These are phyloP conservation scores for Pogonus chalceus DNA, from an alignment of 1,140 invertebrate genomes.

Conservation along the genomic window DNA sequence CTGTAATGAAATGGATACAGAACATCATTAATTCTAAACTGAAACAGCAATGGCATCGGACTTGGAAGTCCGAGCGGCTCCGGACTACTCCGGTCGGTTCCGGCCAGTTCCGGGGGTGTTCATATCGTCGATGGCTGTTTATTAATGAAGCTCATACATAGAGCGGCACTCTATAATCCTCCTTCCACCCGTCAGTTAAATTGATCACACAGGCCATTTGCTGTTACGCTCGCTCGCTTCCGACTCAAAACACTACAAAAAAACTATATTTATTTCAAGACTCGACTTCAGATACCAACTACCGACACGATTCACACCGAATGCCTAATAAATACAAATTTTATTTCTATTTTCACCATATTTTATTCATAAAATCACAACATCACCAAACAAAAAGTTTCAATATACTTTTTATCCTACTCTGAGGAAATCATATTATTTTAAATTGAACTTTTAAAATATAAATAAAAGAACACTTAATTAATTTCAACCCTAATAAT, in stretches of 20 bases:
- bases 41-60: not conserved
- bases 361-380: not conserved
- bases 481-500: too few species aligned
- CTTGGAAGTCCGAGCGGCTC: not conserved
- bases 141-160: slow-evolving; percentile 11
- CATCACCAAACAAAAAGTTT: not conserved
- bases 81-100: not conserved
- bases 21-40: not conserved
- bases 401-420: not conserved
- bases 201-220: slow-evolving; percentile 9
- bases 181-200: slow-evolving; percentile 4
- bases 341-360: not conserved
- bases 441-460: too few species aligned
- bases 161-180: slow-evolving; percentile 3
- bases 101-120: not conserved
- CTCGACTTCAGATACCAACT: too few species aligned
- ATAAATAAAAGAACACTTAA: too few species aligned
- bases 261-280: not conserved
- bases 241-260: not conserved
- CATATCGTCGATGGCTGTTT: slow-evolving; percentile 6
- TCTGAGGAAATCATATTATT: too few species aligned
- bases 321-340: not conserved
- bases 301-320: not conserved
- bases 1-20: slow-evolving; percentile 5
- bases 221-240: not conserved